Evolutionary conservation across 1,140 invertebrate genomes (phyloP), one percentile per base, ranked within the genome.

Genomic region (Geopemphigus sp.): DNA sequence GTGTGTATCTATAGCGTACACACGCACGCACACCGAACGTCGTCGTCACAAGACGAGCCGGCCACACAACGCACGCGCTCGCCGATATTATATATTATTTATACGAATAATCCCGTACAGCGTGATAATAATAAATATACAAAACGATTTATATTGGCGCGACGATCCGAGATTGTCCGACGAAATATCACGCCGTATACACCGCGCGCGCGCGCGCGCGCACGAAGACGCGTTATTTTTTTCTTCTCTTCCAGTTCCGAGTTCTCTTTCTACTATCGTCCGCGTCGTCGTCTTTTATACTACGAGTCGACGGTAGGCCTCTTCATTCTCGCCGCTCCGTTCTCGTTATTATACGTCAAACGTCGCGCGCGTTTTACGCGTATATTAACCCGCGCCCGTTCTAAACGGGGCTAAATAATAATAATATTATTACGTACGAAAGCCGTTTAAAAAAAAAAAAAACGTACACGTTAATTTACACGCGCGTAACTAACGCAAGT

Each of bases 251-350:
- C 54, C 59, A 76, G 73, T 76, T 76, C 73, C 73, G 73, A 76
- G 73, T 76, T 76, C 73, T 76, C 73, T 76, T 76, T 76, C 73
- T 76, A 76, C 59, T 76, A 76, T 76, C 29, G 22, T 22, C 3
- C 45, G 47, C 11, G 32, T 39, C 47, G 47, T 50, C 47, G 47
- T 50, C 47, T 14, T 10, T 50, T 11, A 11, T 39, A n/a, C n/a
- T n/a, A 50, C 47, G 32, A 50, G 47, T 11, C 12, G 12, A 11
- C 1, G 11, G 47, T 12, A 12, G 47, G 47, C 14, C 11, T 39
- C 32, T 26, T 68, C 22, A 47, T 68, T 19, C 15, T 17, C 66
- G 1, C 45, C 22, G 12, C 8, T 45, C 39, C 29, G 29, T n/a
- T 56, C 32, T 32, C 29, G 17, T 32, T 39, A 64, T 39, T 39